Conservation (phyloP, 2,113 vertebrate genomes). For the Thymallus thymallus region DNA sequence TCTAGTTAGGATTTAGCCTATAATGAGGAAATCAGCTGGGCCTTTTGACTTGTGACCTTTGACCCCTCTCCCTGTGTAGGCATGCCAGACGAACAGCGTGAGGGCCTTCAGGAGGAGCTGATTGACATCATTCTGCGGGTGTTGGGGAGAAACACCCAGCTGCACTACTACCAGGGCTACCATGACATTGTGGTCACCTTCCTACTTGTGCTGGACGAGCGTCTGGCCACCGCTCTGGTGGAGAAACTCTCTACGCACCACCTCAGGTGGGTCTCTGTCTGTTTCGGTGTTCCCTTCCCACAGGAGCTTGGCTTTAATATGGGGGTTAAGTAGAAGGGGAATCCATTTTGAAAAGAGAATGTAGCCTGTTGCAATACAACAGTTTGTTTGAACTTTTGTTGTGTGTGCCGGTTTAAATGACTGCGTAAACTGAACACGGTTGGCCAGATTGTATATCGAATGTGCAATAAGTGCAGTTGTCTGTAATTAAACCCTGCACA, state of each 20-base stretch:
- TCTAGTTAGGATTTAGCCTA: no score
- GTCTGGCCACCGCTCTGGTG: conserved; percentile 84
- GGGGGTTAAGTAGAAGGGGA: background rate
- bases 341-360: background rate
- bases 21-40: no score
- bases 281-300: background rate
- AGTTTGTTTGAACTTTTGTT: no score
- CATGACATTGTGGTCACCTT: conserved; percentile 99
- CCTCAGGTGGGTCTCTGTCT: conserved; percentile 83
- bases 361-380: background rate
- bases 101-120: conserved; percentile 91
- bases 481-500: no score
- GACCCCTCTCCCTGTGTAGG: conserved; percentile 64
- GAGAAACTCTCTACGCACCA: conserved; percentile 97
- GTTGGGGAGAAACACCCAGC: conserved; percentile 87
- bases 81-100: conserved; percentile 94
- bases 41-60: background rate
- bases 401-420: background rate
- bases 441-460: no score
- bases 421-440: background rate
- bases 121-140: conserved; percentile 93
- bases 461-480: no score
- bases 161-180: conserved; percentile 99
- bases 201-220: conserved; percentile 88
- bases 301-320: background rate